Evolutionary conservation across 2,113 vertebrate genomes (phyloP), one percentile per base, ranked within the genome.

Genomic region (Pelvicachromis taeniatus): DNA sequence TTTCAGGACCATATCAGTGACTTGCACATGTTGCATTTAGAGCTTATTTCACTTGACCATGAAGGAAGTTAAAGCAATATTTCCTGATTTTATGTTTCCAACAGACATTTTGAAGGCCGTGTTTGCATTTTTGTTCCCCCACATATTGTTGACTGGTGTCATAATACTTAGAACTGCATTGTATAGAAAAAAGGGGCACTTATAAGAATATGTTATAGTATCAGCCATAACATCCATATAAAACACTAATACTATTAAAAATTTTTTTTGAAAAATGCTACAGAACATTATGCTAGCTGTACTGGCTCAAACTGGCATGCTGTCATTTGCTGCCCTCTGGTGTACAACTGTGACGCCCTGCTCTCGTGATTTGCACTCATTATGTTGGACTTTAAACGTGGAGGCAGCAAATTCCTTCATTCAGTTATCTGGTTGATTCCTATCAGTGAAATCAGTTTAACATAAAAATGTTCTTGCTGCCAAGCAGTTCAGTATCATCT

Each of bases 291-390:
- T 42, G 17, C 21, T 7, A 10, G 10, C 4, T 23, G 31, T 29
- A 8, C 45, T 16, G 40, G 19, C 26, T 56, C 19, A 73, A 19
- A 19, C 31, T 33, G 52, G 81, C 85, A 21, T 8, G 68, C 70
- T 77, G 85, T 80, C 58, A 50, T 92, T 11, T 93, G 87, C 92
- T 95, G 90, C 94, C 90, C 90, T 85, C 94, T 95, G 81, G 73
- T 93, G 94, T 73, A 4, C 61, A 19, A 33, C 5, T 1, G 7
- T 12, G 29, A 29, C 1, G 26, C 54, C 11, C 45, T 2, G 9
- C 70, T 59, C 19, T 53, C 52, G 7, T 6, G 19, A 59, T 29
- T 21, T 23, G 2, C 6, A 35, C n/a, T 29, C 23, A 50, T 7
- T 40, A 1, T 38, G 9, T 26, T 78, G 65, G 48, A 45, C 40